Percentiles rank a stretch among this genome's conserved stretches.
These are phyloP conservation scores for Chaetodon trifascialis DNA, from an alignment of 2,113 vertebrate genomes.

Conservation along the genomic window DNA sequence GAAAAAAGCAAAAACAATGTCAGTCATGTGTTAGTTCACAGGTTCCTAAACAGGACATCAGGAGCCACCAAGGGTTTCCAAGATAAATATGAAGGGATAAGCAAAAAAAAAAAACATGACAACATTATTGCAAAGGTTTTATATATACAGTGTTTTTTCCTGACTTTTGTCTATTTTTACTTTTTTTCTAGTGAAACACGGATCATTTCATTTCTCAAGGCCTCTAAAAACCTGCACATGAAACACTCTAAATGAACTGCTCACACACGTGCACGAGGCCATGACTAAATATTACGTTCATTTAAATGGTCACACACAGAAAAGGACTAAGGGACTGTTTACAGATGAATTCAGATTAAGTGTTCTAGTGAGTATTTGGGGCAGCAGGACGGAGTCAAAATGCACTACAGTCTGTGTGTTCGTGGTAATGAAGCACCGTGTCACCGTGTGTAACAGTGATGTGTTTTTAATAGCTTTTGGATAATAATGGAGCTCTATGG, in stretches of 20 bases:
- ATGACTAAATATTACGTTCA: neutral
- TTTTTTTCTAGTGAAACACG: neutral
- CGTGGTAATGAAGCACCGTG: neutral
- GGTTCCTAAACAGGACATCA: neutral
- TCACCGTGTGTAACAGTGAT: neutral
- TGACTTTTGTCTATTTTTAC: neutral
- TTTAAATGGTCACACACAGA: neutral
- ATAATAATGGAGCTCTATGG: too few relatives aligned
- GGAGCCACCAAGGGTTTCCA: too few relatives aligned
- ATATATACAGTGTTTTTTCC: neutral
- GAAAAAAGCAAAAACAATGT: neutral
- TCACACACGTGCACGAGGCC: neutral
- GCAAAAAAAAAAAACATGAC: too few relatives aligned
- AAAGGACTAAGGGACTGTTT: too few relatives aligned
- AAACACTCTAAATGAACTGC: neutral
- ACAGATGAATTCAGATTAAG: neutral
- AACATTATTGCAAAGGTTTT: too few relatives aligned
- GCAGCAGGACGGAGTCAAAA: neutral
- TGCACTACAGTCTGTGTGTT: neutral
- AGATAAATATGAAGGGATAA: too few relatives aligned
- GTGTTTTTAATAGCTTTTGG: neutral
- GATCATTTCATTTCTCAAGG: neutral
- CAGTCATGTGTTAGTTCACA: neutral
- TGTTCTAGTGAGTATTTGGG: neutral
- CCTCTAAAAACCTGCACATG: neutral